These are phyloP conservation scores for Laspeyria flexula DNA, from an alignment of 2,888 invertebrate species.

Conservation along the genomic window DNA sequence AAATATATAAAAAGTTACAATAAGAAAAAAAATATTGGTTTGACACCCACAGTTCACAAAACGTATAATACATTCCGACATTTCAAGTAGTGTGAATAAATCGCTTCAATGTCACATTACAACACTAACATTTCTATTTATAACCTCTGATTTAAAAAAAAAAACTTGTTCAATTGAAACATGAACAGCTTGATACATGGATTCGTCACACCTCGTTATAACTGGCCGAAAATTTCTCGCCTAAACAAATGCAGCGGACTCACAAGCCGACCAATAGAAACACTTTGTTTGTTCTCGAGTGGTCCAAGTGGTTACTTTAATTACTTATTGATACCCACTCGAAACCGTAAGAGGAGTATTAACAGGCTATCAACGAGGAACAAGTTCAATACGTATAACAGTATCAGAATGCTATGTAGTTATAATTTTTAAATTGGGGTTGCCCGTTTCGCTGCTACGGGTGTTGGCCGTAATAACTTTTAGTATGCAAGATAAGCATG, in stretches of 20 bases:
- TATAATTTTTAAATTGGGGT: not conserved
- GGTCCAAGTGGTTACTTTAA: conserved; percentile 60
- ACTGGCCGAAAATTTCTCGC: conserved; percentile 37
- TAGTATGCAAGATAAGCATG: no score
- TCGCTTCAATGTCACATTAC: conserved; percentile 17
- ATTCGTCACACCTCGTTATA: conserved; percentile 46
- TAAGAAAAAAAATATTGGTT: not conserved
- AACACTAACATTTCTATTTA: conserved; percentile 21
- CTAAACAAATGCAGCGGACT: conserved; percentile 42
- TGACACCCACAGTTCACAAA: not conserved
- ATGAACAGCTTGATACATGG: conserved; percentile 33
- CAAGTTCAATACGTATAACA: conserved; percentile 4
- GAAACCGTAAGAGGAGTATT: conserved; percentile 45
- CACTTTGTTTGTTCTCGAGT: conserved; percentile 53
- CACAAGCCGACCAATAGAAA: conserved; percentile 43
- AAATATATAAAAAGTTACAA: not conserved
- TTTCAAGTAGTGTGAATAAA: conserved; percentile 4
- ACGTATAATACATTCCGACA: conserved; percentile 1
- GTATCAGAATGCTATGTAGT: not conserved
- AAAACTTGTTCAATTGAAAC: conserved; percentile 42
- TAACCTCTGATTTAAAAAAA: conserved; percentile 14
- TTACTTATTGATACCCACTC: conserved; percentile 58
- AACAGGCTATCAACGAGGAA: conserved; percentile 40
- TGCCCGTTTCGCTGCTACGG: no score
- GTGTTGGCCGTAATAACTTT: no score